phyloP scores from a whole-genome alignment of 2,113 vertebrate genomes.

The Colius striatus region DNA sequence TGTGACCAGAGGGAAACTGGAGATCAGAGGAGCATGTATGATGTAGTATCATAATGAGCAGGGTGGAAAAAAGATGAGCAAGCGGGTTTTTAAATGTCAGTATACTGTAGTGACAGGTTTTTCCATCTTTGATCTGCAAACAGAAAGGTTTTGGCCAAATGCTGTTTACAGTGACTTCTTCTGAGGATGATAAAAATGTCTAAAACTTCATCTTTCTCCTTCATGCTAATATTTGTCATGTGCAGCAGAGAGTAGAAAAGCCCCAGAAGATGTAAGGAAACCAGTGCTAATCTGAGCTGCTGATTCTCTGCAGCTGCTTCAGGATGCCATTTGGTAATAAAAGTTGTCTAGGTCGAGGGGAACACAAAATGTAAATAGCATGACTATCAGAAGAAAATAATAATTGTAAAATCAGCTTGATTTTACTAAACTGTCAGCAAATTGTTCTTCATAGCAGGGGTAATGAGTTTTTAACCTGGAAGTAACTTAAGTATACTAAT shows the following conservation, averaged over 20 bases:
- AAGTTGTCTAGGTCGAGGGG: neutral
- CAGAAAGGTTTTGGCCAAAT: neutral
- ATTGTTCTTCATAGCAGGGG: neutral
- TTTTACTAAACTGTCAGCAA: constrained; percentile 30
- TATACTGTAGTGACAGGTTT: neutral
- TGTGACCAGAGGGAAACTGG: neutral
- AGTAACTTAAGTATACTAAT: constrained; percentile 27
- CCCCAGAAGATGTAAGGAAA: neutral
- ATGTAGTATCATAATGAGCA: neutral
- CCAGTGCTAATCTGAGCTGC: neutral
- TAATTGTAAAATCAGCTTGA: constrained; percentile 40
- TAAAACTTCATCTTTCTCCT: neutral
- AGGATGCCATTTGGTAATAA: neutral
- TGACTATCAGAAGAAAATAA: constrained; percentile 28
- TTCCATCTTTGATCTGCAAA: neutral
- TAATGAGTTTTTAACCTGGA: constrained; percentile 44
- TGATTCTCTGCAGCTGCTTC: neutral
- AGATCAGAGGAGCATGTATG: neutral
- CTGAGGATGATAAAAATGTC: constrained; percentile 5
- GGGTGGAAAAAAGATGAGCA: neutral
- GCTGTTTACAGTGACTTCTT: neutral
- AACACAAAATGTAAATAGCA: constrained; percentile 1
- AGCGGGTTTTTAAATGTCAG: neutral
- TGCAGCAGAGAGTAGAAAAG: constrained; percentile 23
- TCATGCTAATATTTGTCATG: neutral